These are phyloP conservation scores for Bathynomus jamesi DNA, from an alignment of 1,140 invertebrate species.

Conservation along the genomic window DNA sequence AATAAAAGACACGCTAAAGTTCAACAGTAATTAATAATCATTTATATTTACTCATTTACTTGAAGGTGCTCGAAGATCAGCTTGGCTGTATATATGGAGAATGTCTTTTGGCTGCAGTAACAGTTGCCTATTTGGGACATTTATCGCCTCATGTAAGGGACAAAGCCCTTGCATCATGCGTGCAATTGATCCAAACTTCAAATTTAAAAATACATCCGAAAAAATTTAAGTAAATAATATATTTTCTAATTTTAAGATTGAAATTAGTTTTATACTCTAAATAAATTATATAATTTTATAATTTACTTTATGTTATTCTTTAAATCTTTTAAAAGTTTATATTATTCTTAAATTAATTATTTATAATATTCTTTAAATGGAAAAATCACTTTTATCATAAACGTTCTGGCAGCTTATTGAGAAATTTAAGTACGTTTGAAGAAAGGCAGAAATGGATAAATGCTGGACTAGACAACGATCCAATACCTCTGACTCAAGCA, in stretches of 20 bases:
- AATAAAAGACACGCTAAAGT: too few relatives aligned
- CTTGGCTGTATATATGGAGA: constrained; percentile 30
- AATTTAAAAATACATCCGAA: neutral
- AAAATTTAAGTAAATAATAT: neutral
- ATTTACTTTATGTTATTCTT: too few relatives aligned
- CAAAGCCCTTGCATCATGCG: constrained; percentile 2
- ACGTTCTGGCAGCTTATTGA: too few relatives aligned
- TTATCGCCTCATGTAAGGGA: constrained; percentile 7
- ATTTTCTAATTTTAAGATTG: too few relatives aligned
- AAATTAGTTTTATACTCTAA: too few relatives aligned
- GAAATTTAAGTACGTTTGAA: neutral
- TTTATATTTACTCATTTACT: too few relatives aligned
- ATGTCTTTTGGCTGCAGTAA: constrained; percentile 29
- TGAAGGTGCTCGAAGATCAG: constrained; percentile 23
- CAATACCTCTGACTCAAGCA: neutral
- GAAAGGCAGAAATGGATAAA: neutral
- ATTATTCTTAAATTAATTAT: too few relatives aligned
- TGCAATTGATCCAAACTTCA: neutral
- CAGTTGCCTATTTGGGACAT: constrained; percentile 28
- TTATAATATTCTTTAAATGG: too few relatives aligned
- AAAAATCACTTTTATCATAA: too few relatives aligned
- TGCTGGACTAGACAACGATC: constrained; percentile 5
- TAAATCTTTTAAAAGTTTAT: too few relatives aligned
- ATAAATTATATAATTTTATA: too few relatives aligned
- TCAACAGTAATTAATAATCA: too few relatives aligned